A percentile compares a stretch with the other conserved stretches of the same genome.
These are phyloP conservation scores for Collichthys lucidus DNA, from an alignment of 2,113 vertebrate genomes.

Conservation along the genomic window DNA sequence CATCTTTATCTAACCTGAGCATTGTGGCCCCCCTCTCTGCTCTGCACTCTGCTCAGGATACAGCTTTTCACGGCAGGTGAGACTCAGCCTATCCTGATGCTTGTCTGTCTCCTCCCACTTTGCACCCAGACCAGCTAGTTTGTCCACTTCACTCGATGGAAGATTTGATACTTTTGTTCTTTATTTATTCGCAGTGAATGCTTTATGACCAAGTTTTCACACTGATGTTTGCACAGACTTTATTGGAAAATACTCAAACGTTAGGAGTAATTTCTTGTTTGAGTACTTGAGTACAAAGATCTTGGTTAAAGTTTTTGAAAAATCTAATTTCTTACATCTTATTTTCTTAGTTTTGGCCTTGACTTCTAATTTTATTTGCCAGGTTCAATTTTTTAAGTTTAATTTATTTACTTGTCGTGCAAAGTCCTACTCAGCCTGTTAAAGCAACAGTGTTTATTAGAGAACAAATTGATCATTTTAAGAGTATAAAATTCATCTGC, in stretches of 20 bases:
- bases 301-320: background rate
- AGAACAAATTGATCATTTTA: too few relatives aligned
- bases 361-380: too few relatives aligned
- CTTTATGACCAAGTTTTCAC: background rate
- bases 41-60: conserved; percentile 27
- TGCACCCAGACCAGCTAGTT: conserved; percentile 63
- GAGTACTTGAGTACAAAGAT: background rate
- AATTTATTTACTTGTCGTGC: too few relatives aligned
- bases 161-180: background rate
- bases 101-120: conserved; percentile 62
- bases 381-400: too few relatives aligned
- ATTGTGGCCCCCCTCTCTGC: conserved; percentile 12
- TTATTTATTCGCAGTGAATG: conserved; percentile 5
- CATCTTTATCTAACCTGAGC: conserved; percentile 24
- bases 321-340: too few relatives aligned
- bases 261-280: background rate
- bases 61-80: conserved; percentile 64
- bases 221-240: background rate
- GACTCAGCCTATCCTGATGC: conserved; percentile 69
- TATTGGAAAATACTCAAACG: background rate
- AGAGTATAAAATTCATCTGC: too few relatives aligned
- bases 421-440: too few relatives aligned
- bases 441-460: too few relatives aligned
- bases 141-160: conserved; percentile 57
- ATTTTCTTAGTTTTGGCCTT: too few relatives aligned